A percentile compares a stretch with the other conserved stretches of the same genome.
These are phyloP conservation scores for Drosophila ironensis DNA, from an alignment of 1,140 invertebrate species.

Conservation along the genomic window DNA sequence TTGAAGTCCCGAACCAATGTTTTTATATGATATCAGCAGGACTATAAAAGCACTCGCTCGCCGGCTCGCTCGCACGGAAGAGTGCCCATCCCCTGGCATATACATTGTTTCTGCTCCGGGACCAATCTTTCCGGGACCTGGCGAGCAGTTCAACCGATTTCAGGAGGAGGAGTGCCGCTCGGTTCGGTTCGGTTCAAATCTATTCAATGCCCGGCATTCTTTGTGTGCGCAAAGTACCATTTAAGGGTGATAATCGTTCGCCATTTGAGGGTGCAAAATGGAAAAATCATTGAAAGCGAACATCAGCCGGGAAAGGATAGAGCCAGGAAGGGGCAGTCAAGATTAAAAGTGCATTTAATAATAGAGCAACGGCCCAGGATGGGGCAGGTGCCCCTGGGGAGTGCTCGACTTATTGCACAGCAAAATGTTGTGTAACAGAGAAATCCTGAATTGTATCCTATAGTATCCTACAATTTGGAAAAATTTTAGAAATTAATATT, in stretches of 20 bases:
- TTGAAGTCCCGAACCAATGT: conserved; percentile 37
- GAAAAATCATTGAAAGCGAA: conserved; percentile 75
- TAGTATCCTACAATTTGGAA: background rate
- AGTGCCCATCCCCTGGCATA: conserved; percentile 1
- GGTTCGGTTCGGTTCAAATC: conserved; percentile 53
- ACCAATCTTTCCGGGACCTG: conserved; percentile 37
- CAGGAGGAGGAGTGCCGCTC: conserved; percentile 16
- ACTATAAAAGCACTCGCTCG: conserved; percentile 46
- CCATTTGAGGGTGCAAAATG: conserved; percentile 80
- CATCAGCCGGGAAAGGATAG: conserved; percentile 25
- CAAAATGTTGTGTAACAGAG: background rate
- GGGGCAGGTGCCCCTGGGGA: conserved; percentile 64
- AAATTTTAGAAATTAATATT: no score
- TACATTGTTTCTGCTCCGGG: conserved; percentile 38
- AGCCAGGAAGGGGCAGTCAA: conserved; percentile 27
- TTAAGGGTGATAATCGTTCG: conserved; percentile 82
- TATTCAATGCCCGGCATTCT: conserved; percentile 75
- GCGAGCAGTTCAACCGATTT: conserved; percentile 37
- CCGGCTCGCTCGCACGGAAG: conserved; percentile 1
- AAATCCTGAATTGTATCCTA: background rate
- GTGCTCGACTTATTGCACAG: conserved; percentile 49
- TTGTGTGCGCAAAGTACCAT: conserved; percentile 81
- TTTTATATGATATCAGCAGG: conserved; percentile 54
- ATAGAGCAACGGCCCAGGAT: conserved; percentile 47
- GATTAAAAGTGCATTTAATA: conserved; percentile 82